These are phyloP conservation scores for Helicoverpa zea DNA, from an alignment of 1,140 invertebrate genomes.

Conservation along the genomic window DNA sequence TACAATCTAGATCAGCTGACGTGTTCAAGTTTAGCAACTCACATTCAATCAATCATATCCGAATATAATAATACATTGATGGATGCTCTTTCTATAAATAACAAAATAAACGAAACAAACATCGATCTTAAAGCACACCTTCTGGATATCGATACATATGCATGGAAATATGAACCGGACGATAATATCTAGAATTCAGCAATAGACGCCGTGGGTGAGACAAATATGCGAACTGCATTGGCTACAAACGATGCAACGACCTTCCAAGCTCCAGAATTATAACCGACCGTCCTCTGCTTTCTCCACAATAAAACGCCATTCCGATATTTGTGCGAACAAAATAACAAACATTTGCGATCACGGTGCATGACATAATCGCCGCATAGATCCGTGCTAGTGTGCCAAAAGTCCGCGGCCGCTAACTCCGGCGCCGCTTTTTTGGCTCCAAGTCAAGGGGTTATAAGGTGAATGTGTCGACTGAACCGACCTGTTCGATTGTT, in stretches of 20 bases:
- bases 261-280: constrained; percentile 65
- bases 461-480: constrained; percentile 75
- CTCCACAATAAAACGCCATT: constrained; percentile 67
- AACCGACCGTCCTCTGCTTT: constrained; percentile 51
- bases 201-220: constrained; percentile 14
- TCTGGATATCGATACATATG: neutral
- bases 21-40: constrained; percentile 23
- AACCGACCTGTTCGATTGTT: constrained; percentile 51
- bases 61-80: neutral
- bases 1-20: constrained; percentile 43
- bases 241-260: constrained; percentile 53
- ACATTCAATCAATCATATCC: constrained; percentile 16
- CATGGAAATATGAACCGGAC: neutral
- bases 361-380: constrained; percentile 84
- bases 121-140: neutral
- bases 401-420: constrained; percentile 74
- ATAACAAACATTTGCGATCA: constrained; percentile 71
- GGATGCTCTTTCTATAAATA: neutral
- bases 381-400: constrained; percentile 79
- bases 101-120: neutral
- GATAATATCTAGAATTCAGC: neutral
- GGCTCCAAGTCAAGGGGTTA: constrained; percentile 80
- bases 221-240: constrained; percentile 34
- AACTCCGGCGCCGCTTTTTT: constrained; percentile 72
- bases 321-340: constrained; percentile 63